These are phyloP conservation scores for Cotesia glomerata DNA, from an alignment of 1,140 invertebrate genomes.

Conservation along the genomic window DNA sequence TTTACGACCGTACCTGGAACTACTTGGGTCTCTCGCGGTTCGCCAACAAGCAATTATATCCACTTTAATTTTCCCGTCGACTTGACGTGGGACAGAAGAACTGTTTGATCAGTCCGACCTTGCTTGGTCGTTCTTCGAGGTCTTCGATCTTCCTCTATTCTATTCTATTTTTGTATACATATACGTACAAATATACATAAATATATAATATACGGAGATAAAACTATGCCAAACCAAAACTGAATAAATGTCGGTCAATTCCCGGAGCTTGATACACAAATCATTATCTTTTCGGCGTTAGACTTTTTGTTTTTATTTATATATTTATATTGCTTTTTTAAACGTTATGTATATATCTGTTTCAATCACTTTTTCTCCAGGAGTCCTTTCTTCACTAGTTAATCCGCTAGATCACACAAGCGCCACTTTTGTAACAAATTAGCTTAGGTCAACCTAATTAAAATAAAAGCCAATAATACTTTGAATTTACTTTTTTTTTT, in stretches of 20 bases:
- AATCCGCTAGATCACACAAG: not conserved
- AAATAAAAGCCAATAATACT: constrained; percentile 23
- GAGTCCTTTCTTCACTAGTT: not conserved
- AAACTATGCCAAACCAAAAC: constrained; percentile 12
- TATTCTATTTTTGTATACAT: not conserved
- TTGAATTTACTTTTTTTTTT: not conserved
- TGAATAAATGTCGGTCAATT: constrained; percentile 27
- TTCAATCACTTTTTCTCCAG: too few relatives aligned
- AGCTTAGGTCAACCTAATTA: constrained; percentile 23
- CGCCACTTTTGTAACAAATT: constrained; percentile 29
- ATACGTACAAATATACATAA: not conserved
- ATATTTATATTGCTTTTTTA: not conserved
- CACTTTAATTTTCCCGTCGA: constrained; percentile 45
- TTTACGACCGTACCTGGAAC: constrained; percentile 51
- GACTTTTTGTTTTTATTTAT: constrained; percentile 1
- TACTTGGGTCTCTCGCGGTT: constrained; percentile 32
- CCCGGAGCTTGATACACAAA: constrained; percentile 42
- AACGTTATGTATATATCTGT: too few relatives aligned
- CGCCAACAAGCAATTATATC: constrained; percentile 47
- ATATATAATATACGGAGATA: too few relatives aligned
- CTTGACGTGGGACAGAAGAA: constrained; percentile 40
- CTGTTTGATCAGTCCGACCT: constrained; percentile 47
- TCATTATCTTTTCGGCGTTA: constrained; percentile 34
- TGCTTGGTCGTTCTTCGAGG: constrained; percentile 31
- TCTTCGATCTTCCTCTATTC: constrained; percentile 7